These are phyloP conservation scores for Mythimna pallens DNA, from an alignment of 2,888 invertebrate species.

Conservation along the genomic window DNA sequence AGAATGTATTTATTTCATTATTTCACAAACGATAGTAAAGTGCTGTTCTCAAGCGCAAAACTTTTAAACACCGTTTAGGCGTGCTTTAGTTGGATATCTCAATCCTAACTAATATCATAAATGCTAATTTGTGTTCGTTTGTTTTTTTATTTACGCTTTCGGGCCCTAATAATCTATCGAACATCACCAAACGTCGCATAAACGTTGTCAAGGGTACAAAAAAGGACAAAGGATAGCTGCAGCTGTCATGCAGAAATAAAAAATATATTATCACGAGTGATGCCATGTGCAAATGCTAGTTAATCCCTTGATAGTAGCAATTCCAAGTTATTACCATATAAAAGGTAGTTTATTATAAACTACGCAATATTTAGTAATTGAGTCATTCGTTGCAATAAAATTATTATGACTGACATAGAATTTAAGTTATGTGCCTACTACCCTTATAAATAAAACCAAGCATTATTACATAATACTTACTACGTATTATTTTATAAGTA, in stretches of 20 bases:
- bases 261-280: too few species aligned
- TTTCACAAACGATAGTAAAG: constrained; percentile 45
- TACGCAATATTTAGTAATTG: not conserved
- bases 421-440: not conserved
- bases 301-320: constrained; percentile 20
- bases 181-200: too few species aligned
- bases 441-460: not conserved
- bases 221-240: too few species aligned
- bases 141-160: too few species aligned
- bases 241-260: too few species aligned
- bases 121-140: too few species aligned
- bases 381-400: constrained; percentile 15
- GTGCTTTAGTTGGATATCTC: constrained; percentile 13
- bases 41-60: constrained; percentile 20
- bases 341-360: constrained; percentile 3
- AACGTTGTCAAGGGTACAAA: too few species aligned
- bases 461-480: not conserved
- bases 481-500: not conserved
- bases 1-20: constrained; percentile 46
- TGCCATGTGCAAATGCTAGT: not conserved
- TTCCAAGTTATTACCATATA: not conserved
- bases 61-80: constrained; percentile 30
- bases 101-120: too few species aligned
- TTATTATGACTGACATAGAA: constrained; percentile 9
- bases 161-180: too few species aligned